Evolutionary conservation across 2,797 vertebrate species (phyloP).

Genomic region (Buphagus erythrorhynchus): DNA sequence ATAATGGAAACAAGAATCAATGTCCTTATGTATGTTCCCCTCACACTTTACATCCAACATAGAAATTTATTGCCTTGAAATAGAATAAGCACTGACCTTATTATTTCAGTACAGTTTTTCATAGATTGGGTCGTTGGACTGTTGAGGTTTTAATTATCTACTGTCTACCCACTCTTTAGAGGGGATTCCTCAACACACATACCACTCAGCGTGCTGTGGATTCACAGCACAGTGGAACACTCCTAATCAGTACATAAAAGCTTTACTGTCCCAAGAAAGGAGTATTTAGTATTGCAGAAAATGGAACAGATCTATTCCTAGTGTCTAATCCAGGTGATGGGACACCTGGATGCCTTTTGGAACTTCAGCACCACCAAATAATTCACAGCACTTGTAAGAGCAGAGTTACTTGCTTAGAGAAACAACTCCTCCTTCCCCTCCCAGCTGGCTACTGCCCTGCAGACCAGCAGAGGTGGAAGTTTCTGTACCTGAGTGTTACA

Average conservation of each 20-base stretch:
- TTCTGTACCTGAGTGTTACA: neutral
- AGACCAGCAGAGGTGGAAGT: neutral
- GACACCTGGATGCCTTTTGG: neutral
- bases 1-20: neutral
- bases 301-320: neutral
- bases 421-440: neutral
- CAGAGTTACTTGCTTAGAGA: neutral
- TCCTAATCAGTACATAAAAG: neutral
- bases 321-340: neutral
- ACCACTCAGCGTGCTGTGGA: neutral
- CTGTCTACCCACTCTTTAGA: neutral
- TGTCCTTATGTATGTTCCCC: neutral
- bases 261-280: neutral
- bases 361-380: neutral
- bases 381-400: neutral
- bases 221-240: neutral
- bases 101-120: neutral
- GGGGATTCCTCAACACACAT: fast-evolving
- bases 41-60: neutral
- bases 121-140: neutral
- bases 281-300: neutral
- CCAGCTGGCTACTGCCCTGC: neutral
- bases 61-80: neutral
- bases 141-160: neutral
- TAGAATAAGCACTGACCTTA: neutral